phyloP scores from a whole-genome alignment of 1,140 invertebrate species.

The Conus betulinus region DNA sequence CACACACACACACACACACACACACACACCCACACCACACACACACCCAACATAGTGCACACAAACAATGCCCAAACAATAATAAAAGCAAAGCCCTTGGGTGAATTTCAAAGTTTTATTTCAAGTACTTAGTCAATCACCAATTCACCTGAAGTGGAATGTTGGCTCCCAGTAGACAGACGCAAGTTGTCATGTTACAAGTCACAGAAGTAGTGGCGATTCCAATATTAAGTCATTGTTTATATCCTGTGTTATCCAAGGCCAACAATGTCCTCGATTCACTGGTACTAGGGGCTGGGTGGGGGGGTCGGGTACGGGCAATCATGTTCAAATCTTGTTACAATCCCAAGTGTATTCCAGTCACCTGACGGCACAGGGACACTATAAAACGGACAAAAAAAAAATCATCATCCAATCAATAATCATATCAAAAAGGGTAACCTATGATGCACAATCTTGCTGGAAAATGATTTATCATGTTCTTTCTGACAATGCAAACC shows the following conservation, averaged over 20 bases:
- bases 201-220: background rate
- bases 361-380: too few relatives aligned
- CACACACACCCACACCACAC: too few relatives aligned
- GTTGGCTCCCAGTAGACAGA: conserved; percentile 1
- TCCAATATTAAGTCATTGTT: background rate
- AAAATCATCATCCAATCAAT: too few relatives aligned
- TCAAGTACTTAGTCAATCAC: background rate
- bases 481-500: too few relatives aligned
- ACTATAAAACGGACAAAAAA: too few relatives aligned
- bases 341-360: background rate
- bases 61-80: too few relatives aligned
- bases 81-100: background rate
- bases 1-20: background rate
- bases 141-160: background rate
- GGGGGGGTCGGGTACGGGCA: too few relatives aligned
- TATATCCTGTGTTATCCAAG: background rate
- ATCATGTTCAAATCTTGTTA: background rate
- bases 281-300: background rate
- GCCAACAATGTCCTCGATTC: background rate
- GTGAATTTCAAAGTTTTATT: background rate
- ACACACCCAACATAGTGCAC: too few relatives aligned
- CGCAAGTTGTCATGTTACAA: background rate
- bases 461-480: too few relatives aligned
- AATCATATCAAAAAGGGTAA: too few relatives aligned
- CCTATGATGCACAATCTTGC: too few relatives aligned